phyloP scores from a whole-genome alignment of 2,113 vertebrate species.

The Tetrax tetrax region DNA sequence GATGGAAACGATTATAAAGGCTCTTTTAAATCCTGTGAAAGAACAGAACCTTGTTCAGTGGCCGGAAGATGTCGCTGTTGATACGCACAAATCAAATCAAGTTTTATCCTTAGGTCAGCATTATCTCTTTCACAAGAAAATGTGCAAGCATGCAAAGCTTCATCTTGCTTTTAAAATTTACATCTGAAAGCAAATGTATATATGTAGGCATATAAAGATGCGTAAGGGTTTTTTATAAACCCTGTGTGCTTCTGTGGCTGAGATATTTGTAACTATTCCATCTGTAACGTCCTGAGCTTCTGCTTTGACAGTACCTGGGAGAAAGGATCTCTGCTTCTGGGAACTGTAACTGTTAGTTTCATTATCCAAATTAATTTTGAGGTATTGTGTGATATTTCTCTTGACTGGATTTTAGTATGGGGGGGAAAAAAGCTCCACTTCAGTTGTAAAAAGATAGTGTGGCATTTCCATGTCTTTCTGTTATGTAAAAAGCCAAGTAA shows the following conservation, averaged over 20 bases:
- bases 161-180: background rate
- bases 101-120: background rate
- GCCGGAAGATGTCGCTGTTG: slow-evolving; percentile 31
- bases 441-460: background rate
- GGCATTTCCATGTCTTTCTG: fast-evolving
- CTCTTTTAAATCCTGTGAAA: background rate
- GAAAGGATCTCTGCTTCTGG: background rate
- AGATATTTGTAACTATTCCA: background rate
- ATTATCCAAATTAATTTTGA: background rate
- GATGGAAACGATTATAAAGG: background rate
- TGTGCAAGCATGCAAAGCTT: background rate
- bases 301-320: background rate
- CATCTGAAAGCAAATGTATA: background rate
- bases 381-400: background rate
- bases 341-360: background rate
- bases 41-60: background rate
- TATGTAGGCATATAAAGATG: background rate
- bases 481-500: background rate
- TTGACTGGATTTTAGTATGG: background rate
- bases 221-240: background rate
- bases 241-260: fast-evolving
- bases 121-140: background rate
- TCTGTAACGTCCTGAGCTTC: background rate
- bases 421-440: background rate
- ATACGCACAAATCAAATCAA: background rate